Base-by-base conservation (phyloP, 1,140 invertebrate species). In the Thalassaphorura encarpata region DNA sequence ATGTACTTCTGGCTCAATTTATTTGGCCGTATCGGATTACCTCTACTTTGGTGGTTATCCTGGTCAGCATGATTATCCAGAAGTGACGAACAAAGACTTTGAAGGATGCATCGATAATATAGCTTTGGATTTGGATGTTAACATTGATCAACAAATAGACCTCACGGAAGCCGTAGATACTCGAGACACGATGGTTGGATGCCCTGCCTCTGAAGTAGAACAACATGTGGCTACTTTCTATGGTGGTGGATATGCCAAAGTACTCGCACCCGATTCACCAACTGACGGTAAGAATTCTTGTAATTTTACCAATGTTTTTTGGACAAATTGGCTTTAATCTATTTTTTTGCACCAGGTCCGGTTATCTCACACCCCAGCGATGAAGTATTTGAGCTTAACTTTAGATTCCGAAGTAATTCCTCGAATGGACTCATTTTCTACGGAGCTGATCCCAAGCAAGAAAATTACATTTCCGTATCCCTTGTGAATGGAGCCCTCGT, bases 91-190 rank as follows among this genome's bases (percentile, higher is more conserved):
- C 42, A 71, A 77, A 24, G 86, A 86, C 48, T 97, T 97, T 70
- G 90, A 95, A 66, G 95, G 95, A 3, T 99, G 95, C 68, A 86
- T 99, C 39, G 81, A 89, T 64, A 78, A 87, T 56, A 80, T 97
- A 1, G 75, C 78, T 21, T 83, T 97, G 45, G 78, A 81, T 11
- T n/a, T n/a, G n/a, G n/a, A n/a, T n/a, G n/a, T n/a, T n/a, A n/a
- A n/a, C n/a, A n/a, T n/a, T n/a, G 77, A 80, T 0, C 76, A 77
- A 6, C 77, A 79, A n/a, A 78, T 90, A 27, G 85, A 94, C 70
- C 74, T 97, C 0, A 85, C 78, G 50, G 78, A 83, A 56, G 84
- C 86, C 61, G 73, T 83, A 2, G 82, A 87, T 66, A 80, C 85
- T 0, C 81, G 83, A 28, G 89, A 88, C 43, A 83, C 93, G 0